A percentile compares a stretch with the other conserved stretches of the same genome.
phyloP scores from a whole-genome alignment of 1,140 invertebrate species.

The Epicauta chinensis region DNA sequence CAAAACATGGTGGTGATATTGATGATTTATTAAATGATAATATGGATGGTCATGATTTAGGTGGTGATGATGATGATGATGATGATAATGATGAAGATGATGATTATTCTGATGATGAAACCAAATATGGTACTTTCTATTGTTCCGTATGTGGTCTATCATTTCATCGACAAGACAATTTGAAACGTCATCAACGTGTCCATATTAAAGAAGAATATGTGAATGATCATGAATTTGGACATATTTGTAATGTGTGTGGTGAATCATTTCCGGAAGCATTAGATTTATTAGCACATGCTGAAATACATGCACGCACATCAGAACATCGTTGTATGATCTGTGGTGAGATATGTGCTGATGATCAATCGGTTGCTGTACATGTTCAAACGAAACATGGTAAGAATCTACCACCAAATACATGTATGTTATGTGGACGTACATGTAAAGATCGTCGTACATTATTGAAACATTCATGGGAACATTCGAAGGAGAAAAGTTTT shows the following conservation, averaged over 20 bases:
- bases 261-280: conserved; percentile 66
- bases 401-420: conserved; percentile 53
- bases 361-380: conserved; percentile 51
- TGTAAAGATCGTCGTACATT: conserved; percentile 63
- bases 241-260: conserved; percentile 68
- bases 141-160: conserved; percentile 69
- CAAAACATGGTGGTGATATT: conserved; percentile 41
- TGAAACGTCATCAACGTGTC: conserved; percentile 59
- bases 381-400: conserved; percentile 50
- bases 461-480: conserved; percentile 60
- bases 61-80: conserved; percentile 41
- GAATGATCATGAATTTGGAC: conserved; percentile 41
- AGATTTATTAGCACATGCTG: conserved; percentile 68
- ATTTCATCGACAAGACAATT: conserved; percentile 66
- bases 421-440: conserved; percentile 53
- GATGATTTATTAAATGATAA: conserved; percentile 40
- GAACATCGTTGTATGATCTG: conserved; percentile 58
- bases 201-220: conserved; percentile 41
- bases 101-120: conserved; percentile 53
- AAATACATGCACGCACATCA: conserved; percentile 58
- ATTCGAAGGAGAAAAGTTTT: conserved; percentile 54
- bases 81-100: conserved; percentile 47
- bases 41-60: conserved; percentile 45
- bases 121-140: conserved; percentile 64
- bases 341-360: conserved; percentile 54